Conservation (phyloP, 2,888 invertebrate genomes). For the Tuta absoluta region DNA sequence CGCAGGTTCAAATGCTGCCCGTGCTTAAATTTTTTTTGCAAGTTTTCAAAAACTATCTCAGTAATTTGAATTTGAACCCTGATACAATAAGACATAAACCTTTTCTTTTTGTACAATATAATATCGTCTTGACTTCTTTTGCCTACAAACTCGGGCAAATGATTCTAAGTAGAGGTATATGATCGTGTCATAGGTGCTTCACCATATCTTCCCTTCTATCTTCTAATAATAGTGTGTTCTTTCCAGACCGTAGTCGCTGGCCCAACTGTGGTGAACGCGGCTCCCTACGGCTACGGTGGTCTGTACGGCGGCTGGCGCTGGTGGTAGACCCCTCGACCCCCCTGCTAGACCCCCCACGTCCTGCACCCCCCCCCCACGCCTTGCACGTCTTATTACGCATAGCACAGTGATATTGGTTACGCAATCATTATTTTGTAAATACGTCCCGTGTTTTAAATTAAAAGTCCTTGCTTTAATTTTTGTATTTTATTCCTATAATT, state of each 20-base stretch:
- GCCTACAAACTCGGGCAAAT: too few species aligned
- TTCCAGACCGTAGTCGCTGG: slow-evolving; percentile 70
- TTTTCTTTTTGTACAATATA: too few species aligned
- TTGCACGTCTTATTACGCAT: not conserved
- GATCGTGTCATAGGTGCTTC: too few species aligned
- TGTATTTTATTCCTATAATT: not conserved
- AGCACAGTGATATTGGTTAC: slow-evolving; percentile 11
- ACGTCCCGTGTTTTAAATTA: slow-evolving; percentile 23
- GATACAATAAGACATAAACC: too few species aligned
- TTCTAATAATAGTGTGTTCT: not conserved
- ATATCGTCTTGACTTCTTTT: too few species aligned
- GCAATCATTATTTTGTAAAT: slow-evolving; percentile 28
- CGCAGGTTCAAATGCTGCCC: too few species aligned
- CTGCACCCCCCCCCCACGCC: not conserved
- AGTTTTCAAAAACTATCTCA: too few species aligned
- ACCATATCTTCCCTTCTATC: too few species aligned
- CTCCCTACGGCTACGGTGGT: slow-evolving; percentile 39
- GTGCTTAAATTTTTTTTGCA: too few species aligned
- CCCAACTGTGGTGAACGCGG: slow-evolving; percentile 65
- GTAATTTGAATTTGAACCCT: too few species aligned
- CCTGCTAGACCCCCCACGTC: not conserved
- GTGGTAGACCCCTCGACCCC: slow-evolving; percentile 8
- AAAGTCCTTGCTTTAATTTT: slow-evolving; percentile 11
- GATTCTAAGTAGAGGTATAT: too few species aligned
- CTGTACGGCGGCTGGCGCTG: slow-evolving; percentile 2